These are phyloP conservation scores for Coenonympha arcania DNA, from an alignment of 2,888 invertebrate species.

Conservation along the genomic window DNA sequence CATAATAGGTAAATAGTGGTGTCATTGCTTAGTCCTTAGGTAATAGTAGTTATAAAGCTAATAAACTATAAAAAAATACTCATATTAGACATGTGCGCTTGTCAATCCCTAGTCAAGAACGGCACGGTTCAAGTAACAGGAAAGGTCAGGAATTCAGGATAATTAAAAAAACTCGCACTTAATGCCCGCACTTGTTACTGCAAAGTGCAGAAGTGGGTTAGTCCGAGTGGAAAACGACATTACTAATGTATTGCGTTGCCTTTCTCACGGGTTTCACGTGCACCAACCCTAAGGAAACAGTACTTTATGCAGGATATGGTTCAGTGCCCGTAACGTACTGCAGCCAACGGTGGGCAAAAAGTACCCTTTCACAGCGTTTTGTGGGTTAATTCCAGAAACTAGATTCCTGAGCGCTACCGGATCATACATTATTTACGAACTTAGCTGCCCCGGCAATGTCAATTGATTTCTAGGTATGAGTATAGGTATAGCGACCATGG, in stretches of 20 bases:
- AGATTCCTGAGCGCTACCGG: slow-evolving; percentile 8
- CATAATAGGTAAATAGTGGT: too few relatives aligned
- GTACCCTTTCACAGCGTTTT: slow-evolving; percentile 37
- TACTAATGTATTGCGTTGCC: slow-evolving; percentile 53
- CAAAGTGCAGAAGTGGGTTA: slow-evolving; percentile 38
- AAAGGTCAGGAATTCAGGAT: slow-evolving; percentile 1
- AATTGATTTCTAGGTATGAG: background rate
- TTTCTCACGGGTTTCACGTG: slow-evolving; percentile 58
- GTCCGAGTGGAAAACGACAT: slow-evolving; percentile 46
- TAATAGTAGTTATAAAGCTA: too few relatives aligned
- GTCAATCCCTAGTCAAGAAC: too few relatives aligned
- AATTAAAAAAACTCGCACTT: slow-evolving; percentile 8
- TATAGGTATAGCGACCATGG: too few relatives aligned
- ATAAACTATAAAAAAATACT: too few relatives aligned
- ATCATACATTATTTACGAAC: slow-evolving; percentile 18
- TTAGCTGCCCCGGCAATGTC: background rate
- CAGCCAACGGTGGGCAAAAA: slow-evolving; percentile 38
- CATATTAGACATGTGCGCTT: too few relatives aligned
- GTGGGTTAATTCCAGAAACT: slow-evolving; percentile 15
- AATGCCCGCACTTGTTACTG: slow-evolving; percentile 14
- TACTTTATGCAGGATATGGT: slow-evolving; percentile 63
- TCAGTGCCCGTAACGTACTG: slow-evolving; percentile 57
- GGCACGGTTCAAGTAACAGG: background rate
- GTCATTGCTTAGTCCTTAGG: too few relatives aligned
- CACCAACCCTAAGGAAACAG: slow-evolving; percentile 48